These are phyloP conservation scores for Pangasius djambal DNA, from an alignment of 2,797 vertebrate species.

Conservation along the genomic window DNA sequence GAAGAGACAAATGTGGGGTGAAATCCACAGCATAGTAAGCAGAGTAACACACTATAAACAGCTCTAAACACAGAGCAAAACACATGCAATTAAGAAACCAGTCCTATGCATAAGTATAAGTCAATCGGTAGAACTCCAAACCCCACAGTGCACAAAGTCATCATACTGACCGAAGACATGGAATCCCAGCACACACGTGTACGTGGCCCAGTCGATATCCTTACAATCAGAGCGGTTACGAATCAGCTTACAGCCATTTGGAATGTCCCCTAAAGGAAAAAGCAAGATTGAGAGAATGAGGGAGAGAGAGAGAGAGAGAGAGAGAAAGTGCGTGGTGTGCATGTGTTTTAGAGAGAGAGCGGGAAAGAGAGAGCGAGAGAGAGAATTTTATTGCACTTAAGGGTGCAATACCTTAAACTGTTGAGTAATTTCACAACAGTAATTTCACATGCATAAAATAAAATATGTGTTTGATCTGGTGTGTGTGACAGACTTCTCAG, in stretches of 20 bases:
- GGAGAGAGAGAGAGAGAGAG: background rate
- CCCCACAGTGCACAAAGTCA: background rate
- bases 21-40: background rate
- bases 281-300: conserved; percentile 16
- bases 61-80: background rate
- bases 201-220: conserved; percentile 95
- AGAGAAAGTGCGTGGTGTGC: background rate
- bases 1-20: background rate
- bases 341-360: background rate
- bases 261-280: conserved; percentile 86
- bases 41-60: background rate
- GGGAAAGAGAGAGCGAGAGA: background rate
- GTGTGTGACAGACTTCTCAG: background rate
- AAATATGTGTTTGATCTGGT: background rate
- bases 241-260: conserved; percentile 91
- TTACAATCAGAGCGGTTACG: conserved; percentile 96
- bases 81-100: background rate
- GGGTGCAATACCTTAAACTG: background rate
- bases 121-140: background rate
- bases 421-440: background rate
- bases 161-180: conserved; percentile 91
- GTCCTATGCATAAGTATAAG: background rate
- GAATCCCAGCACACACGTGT: conserved; percentile 96
- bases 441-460: background rate
- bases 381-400: background rate